Evolutionary conservation across 2,888 invertebrate genomes (phyloP).

Genomic region (Drosophila histrio): DNA sequence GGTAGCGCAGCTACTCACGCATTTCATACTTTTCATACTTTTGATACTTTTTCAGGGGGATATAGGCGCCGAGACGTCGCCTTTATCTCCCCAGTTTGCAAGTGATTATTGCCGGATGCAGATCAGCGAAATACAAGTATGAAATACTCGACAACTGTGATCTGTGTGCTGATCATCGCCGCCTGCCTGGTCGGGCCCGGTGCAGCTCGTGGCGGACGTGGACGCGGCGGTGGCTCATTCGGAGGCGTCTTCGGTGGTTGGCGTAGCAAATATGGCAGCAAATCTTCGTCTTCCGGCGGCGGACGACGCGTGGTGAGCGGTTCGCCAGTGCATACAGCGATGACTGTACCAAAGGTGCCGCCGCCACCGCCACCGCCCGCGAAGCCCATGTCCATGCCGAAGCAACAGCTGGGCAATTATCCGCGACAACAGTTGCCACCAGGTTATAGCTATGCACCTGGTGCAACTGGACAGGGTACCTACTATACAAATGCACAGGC

Average conservation of each 20-base stretch:
- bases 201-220: constrained; percentile 77
- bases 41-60: constrained; percentile 44
- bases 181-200: constrained; percentile 40
- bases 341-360: constrained; percentile 63
- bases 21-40: constrained; percentile 58
- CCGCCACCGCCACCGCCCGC: constrained; percentile 52
- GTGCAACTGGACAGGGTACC: constrained; percentile 49
- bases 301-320: constrained; percentile 72
- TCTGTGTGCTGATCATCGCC: constrained; percentile 47
- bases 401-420: constrained; percentile 53
- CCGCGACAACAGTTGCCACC: constrained; percentile 68
- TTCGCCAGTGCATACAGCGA: constrained; percentile 70
- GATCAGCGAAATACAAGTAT: constrained; percentile 46
- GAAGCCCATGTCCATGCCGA: constrained; percentile 36
- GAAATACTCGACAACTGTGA: constrained; percentile 41
- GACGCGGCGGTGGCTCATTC: constrained; percentile 79
- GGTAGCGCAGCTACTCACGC: constrained; percentile 56
- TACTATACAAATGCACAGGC: constrained; percentile 71
- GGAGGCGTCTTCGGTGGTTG: constrained; percentile 81
- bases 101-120: constrained; percentile 51
- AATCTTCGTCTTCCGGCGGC: constrained; percentile 67
- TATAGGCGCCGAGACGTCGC: constrained; percentile 56
- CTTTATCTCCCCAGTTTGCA: constrained; percentile 50
- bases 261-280: constrained; percentile 80
- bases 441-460: constrained; percentile 44